Evolutionary conservation across 2,113 vertebrate genomes (phyloP).

Genomic region (Rhegmatorhina hoffmannsi): DNA sequence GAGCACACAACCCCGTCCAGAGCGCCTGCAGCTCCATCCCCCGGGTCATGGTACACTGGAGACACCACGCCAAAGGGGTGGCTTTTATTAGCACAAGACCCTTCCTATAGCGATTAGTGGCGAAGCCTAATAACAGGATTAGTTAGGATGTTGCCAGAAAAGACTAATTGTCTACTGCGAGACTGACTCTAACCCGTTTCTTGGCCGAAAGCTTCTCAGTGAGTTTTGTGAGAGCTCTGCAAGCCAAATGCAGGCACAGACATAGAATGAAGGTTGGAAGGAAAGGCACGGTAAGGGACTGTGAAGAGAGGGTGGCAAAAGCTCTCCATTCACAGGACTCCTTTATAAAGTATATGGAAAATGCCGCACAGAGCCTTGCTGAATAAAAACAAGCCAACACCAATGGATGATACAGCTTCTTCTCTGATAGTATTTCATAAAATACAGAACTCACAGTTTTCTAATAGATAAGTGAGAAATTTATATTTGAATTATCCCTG

Average conservation of each 20-base stretch:
- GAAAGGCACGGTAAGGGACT: neutral
- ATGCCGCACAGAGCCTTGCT: neutral
- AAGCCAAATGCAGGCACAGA: neutral
- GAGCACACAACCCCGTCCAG: accelerated
- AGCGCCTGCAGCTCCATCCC: accelerated
- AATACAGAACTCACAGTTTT: neutral
- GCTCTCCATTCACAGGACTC: neutral
- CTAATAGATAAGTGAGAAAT: neutral
- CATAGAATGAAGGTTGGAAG: neutral
- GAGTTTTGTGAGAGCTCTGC: neutral
- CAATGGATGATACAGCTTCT: neutral
- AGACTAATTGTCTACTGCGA: neutral
- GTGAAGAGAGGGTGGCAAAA: neutral
- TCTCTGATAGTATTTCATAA: neutral
- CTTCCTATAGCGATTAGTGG: constrained; percentile 7
- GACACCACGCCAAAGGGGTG: neutral
- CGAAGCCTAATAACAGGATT: constrained; percentile 14
- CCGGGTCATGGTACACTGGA: accelerated
- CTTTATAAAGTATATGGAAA: neutral
- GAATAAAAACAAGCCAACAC: neutral
- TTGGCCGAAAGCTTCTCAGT: neutral
- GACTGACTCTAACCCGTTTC: neutral
- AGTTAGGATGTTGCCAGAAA: constrained; percentile 7
- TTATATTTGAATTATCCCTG: neutral
- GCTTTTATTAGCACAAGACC: neutral